Evolutionary conservation across 2,113 vertebrate species (phyloP).

Genomic region (Podocnemis expansa): DNA sequence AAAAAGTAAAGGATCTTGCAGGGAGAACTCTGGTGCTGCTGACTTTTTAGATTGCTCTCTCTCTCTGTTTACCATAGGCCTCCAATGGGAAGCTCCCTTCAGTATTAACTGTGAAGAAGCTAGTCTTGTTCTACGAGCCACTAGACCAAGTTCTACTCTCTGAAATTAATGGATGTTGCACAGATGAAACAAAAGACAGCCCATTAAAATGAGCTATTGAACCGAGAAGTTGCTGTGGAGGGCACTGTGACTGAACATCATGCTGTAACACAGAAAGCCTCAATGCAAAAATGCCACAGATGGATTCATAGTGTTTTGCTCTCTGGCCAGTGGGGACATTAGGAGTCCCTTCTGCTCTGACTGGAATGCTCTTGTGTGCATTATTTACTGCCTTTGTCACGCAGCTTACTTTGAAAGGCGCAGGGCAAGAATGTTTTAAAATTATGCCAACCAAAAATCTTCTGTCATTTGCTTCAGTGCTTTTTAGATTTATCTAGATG

Average conservation of each 20-base stretch:
- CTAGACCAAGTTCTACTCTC: background rate
- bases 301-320: background rate
- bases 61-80: too few species aligned
- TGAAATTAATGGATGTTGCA: too few species aligned
- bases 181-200: too few species aligned
- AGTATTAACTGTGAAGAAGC: background rate
- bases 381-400: background rate
- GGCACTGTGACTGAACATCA: background rate
- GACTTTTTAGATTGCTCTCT: background rate
- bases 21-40: background rate
- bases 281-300: background rate
- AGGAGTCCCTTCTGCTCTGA: background rate
- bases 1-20: background rate
- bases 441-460: background rate
- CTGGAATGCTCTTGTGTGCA: background rate
- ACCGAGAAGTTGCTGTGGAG: too few species aligned
- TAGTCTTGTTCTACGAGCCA: accelerated
- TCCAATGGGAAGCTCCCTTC: background rate
- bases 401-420: too few species aligned
- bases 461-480: background rate
- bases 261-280: too few species aligned
- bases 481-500: background rate
- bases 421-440: background rate
- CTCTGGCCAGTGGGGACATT: too few species aligned
- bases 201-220: too few species aligned